Evolutionary conservation across 2,888 invertebrate genomes (phyloP).

Genomic region (Rhogogaster chlorosoma): DNA sequence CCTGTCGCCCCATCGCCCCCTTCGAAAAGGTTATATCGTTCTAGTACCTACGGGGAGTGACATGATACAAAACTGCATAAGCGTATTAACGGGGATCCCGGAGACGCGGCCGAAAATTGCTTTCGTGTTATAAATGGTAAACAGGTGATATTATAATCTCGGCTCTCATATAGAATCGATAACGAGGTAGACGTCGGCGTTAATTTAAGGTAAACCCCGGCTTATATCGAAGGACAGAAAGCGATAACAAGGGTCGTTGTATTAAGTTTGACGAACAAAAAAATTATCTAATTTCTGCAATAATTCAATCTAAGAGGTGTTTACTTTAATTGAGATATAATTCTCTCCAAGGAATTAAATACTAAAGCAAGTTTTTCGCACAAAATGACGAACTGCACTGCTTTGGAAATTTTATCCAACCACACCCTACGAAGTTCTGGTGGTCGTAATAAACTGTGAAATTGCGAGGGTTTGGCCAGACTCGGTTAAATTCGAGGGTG

Average conservation of each 20-base stretch:
- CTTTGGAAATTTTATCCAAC: slow-evolving; percentile 20
- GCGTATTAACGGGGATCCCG: slow-evolving; percentile 25
- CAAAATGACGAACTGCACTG: background rate
- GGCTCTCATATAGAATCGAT: background rate
- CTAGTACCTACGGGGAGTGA: background rate
- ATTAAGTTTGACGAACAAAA: background rate
- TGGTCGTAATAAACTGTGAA: slow-evolving; percentile 29
- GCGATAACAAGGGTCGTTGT: background rate
- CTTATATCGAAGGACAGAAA: background rate
- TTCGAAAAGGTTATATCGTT: slow-evolving; percentile 8
- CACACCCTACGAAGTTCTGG: background rate
- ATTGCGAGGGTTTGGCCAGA: slow-evolving; percentile 27
- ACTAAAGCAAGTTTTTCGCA: background rate
- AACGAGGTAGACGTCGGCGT: background rate
- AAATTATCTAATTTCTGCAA: background rate
- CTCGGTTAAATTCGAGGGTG: slow-evolving; percentile 38
- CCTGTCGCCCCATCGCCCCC: slow-evolving; percentile 7
- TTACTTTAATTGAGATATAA: background rate
- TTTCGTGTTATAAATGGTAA: slow-evolving; percentile 17
- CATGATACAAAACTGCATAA: slow-evolving; percentile 38
- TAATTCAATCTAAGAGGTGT: background rate
- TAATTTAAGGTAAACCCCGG: background rate
- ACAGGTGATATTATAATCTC: slow-evolving; percentile 35
- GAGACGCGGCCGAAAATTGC: slow-evolving; percentile 31
- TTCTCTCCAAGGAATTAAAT: background rate